Conservation (phyloP, 2,888 invertebrate species). For the Amblyteles armatorius region DNA sequence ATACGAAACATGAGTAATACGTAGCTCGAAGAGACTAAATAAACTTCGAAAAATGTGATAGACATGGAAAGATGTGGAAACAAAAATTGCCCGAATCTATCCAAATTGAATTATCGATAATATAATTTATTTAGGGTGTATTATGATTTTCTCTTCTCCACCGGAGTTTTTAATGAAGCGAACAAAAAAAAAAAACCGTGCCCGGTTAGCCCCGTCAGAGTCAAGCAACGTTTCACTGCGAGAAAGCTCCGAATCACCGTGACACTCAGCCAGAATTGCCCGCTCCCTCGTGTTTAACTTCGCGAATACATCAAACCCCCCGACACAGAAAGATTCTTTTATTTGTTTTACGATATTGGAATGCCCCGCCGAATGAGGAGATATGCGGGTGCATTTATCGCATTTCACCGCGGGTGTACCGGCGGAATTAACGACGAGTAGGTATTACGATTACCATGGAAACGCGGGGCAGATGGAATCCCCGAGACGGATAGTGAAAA, state of each 20-base stretch:
- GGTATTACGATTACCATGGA: constrained; percentile 69
- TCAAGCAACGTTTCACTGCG: constrained; percentile 14
- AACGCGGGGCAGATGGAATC: constrained; percentile 61
- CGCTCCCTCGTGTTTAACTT: constrained; percentile 7
- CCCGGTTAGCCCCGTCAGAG: constrained; percentile 21
- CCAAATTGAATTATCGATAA: constrained; percentile 1
- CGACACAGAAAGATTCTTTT: not conserved
- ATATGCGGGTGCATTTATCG: constrained; percentile 47
- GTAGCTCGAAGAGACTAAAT: not conserved
- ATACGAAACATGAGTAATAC: not conserved
- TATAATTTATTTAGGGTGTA: constrained; percentile 8
- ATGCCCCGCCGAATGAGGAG: not conserved
- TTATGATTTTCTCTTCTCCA: constrained; percentile 28
- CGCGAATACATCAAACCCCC: not conserved
- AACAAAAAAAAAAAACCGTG: not conserved
- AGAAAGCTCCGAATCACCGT: not conserved
- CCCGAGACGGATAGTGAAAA: constrained; percentile 48
- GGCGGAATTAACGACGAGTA: constrained; percentile 55
- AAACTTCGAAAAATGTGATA: not conserved
- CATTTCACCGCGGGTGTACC: constrained; percentile 39
- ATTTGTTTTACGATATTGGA: constrained; percentile 31
- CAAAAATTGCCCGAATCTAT: no score
- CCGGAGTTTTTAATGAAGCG: no score
- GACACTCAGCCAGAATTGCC: not conserved
- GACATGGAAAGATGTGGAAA: not conserved